A percentile compares a stretch with the other conserved stretches of the same genome.
phyloP scores from a whole-genome alignment of 2,113 vertebrate species.

The Phrynocephalus versicolor region DNA sequence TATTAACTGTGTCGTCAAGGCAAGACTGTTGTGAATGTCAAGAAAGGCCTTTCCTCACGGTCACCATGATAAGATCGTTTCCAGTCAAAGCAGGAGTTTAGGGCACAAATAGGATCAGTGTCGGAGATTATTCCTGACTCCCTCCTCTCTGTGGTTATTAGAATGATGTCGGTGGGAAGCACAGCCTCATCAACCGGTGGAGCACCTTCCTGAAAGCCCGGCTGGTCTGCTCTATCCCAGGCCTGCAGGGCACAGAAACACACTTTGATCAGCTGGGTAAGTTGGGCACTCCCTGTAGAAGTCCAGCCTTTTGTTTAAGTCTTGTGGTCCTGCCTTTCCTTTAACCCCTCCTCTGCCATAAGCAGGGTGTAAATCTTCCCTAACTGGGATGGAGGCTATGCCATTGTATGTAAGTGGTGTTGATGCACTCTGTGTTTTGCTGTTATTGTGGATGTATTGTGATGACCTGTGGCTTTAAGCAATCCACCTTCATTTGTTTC shows the following conservation, averaged over 20 bases:
- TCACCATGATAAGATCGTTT: not conserved
- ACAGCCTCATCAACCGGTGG: constrained; percentile 89
- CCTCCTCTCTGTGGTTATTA: constrained; percentile 50
- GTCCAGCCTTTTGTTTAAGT: not conserved
- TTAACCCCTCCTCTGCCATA: not conserved
- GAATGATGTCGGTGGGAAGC: constrained; percentile 85
- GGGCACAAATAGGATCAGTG: not conserved
- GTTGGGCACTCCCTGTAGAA: not conserved
- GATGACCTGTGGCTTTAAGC: too few species aligned
- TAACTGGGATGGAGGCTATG: too few species aligned
- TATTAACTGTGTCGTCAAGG: not conserved
- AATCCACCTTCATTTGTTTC: too few species aligned
- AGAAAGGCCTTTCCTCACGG: not conserved
- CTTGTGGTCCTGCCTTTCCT: not conserved
- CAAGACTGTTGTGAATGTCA: not conserved
- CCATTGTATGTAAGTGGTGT: too few species aligned
- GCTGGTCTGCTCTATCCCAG: constrained; percentile 83
- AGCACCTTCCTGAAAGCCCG: constrained; percentile 88
- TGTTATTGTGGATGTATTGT: too few species aligned
- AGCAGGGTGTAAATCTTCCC: too few species aligned
- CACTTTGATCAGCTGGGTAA: constrained; percentile 85
- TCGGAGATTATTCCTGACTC: not conserved
- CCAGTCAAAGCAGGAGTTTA: not conserved
- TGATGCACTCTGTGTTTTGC: too few species aligned
- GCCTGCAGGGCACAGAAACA: constrained; percentile 78